Percentiles rank a stretch among this genome's conserved stretches.
phyloP scores from a whole-genome alignment of 1,140 invertebrate genomes.

The Aradophagus sp. region DNA sequence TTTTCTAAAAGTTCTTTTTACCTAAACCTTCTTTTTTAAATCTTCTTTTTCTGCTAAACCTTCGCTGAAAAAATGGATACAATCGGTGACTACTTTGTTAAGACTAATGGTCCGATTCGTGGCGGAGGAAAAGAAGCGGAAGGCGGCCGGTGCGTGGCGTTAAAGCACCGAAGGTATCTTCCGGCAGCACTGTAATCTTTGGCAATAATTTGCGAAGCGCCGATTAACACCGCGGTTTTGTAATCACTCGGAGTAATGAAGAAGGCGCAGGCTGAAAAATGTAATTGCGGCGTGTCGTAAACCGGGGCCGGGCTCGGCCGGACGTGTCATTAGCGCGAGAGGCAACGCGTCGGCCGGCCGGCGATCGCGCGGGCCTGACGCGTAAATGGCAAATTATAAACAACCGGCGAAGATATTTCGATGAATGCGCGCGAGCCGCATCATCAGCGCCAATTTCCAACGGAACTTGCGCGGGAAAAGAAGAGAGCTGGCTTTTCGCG shows the following conservation, averaged over 20 bases:
- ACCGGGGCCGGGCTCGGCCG: conserved; percentile 20
- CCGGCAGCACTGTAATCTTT: conserved; percentile 35
- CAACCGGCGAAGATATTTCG: conserved; percentile 30
- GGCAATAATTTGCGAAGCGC: conserved; percentile 35
- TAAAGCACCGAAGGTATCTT: too few relatives aligned
- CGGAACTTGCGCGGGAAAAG: too few relatives aligned
- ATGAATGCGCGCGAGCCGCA: conserved; percentile 44
- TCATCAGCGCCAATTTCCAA: conserved; percentile 51
- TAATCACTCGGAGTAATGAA: conserved; percentile 29
- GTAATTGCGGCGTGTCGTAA: conserved; percentile 23
- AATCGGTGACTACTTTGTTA: too few relatives aligned
- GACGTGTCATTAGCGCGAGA: conserved; percentile 44
- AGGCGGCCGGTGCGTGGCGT: too few relatives aligned
- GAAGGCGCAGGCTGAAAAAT: conserved; percentile 41
- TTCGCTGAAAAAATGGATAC: too few relatives aligned
- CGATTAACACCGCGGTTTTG: conserved; percentile 35
- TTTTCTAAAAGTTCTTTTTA: too few relatives aligned
- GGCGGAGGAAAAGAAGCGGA: too few relatives aligned
- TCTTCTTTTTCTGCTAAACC: too few relatives aligned
- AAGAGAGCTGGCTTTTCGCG: conserved; percentile 41
- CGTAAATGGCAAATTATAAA: conserved; percentile 50
- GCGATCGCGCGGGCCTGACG: conserved; percentile 37
- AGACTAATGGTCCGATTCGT: too few relatives aligned
- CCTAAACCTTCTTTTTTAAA: too few relatives aligned
- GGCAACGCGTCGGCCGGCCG: conserved; percentile 22